Conservation (phyloP, 2,797 vertebrate genomes). For the Hydrocynus forskahlii region DNA sequence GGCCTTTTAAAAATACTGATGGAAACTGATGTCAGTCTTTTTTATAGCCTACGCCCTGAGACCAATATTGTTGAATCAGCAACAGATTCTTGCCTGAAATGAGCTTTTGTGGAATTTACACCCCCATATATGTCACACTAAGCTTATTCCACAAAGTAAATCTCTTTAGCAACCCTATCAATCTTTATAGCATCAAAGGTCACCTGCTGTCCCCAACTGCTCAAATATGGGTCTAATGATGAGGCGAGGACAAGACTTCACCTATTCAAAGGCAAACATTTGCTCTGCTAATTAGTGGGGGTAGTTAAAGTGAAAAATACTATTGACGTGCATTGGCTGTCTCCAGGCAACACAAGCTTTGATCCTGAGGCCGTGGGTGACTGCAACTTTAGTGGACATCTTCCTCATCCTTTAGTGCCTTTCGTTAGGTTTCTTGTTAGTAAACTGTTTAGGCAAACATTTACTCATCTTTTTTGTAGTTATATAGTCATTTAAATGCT, state of each 20-base stretch:
- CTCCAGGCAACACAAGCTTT: constrained; percentile 56
- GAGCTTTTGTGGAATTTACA: too few species aligned
- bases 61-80: too few species aligned
- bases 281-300: constrained; percentile 49
- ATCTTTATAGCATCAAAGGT: constrained; percentile 7
- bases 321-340: constrained; percentile 47
- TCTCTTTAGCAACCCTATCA: background rate
- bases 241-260: background rate
- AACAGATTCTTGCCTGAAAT: too few species aligned
- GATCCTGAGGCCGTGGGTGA: constrained; percentile 8
- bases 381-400: background rate
- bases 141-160: background rate
- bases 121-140: background rate
- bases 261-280: constrained; percentile 36
- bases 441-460: background rate
- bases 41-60: too few species aligned
- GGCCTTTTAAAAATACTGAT: too few species aligned
- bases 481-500: background rate
- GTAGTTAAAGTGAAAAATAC: constrained; percentile 44
- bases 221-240: background rate
- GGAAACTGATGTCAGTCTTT: too few species aligned
- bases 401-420: background rate
- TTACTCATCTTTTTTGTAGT: background rate
- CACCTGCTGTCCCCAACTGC: constrained; percentile 7
- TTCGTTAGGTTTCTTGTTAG: background rate